A percentile compares a stretch with the other conserved stretches of the same genome.
phyloP scores from a whole-genome alignment of 2,888 invertebrate species.

The Oligia strigilis region DNA sequence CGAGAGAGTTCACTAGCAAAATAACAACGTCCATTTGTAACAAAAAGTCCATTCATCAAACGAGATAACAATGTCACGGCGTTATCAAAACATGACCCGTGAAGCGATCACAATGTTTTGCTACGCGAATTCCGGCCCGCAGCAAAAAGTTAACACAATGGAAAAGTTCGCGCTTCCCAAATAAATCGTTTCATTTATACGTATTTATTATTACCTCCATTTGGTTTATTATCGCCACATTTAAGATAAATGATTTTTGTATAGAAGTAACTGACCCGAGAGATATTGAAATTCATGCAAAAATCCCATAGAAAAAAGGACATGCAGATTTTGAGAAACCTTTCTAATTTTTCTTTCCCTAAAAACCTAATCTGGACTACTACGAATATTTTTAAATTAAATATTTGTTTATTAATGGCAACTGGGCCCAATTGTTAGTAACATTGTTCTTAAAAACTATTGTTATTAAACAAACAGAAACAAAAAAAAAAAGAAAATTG shows the following conservation, averaged over 20 bases:
- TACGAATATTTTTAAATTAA: too few species aligned
- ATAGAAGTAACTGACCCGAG: neutral
- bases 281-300: neutral
- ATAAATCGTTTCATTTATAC: conserved; percentile 82
- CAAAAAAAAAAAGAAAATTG: too few species aligned
- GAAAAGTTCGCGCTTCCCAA: conserved; percentile 79
- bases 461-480: too few species aligned
- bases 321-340: neutral
- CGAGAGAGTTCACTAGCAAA: conserved; percentile 82
- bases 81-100: conserved; percentile 89
- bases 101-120: conserved; percentile 88
- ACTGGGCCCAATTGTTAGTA: too few species aligned
- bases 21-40: conserved; percentile 88
- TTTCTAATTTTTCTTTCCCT: neutral
- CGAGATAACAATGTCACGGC: conserved; percentile 88
- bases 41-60: conserved; percentile 90
- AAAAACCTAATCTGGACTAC: neutral
- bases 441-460: too few species aligned
- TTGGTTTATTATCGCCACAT: conserved; percentile 61
- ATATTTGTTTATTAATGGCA: too few species aligned
- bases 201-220: conserved; percentile 76
- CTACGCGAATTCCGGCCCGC: conserved; percentile 77
- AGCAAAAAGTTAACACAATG: conserved; percentile 86
- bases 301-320: neutral
- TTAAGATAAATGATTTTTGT: conserved; percentile 69